Conservation (phyloP, 2,797 vertebrate genomes). For the Natrix natrix region DNA sequence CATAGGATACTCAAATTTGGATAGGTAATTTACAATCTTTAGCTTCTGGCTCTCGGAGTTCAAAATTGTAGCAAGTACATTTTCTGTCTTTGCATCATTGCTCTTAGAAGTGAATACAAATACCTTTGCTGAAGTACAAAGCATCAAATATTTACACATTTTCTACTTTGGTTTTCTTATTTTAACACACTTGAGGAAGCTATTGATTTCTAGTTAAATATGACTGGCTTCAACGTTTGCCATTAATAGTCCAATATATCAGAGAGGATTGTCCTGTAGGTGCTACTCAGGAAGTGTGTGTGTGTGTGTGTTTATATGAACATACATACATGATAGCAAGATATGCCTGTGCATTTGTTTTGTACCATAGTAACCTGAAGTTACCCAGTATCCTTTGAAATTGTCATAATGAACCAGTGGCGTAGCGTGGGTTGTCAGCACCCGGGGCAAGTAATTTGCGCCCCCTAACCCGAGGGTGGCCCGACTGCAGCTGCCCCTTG, state of each 20-base stretch:
- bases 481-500: no score
- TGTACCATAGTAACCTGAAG: not conserved
- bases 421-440: no score
- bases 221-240: not conserved
- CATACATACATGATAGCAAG: not conserved
- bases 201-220: not conserved
- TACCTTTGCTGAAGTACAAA: not conserved
- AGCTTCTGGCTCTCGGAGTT: not conserved
- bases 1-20: constrained; percentile 59
- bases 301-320: not conserved
- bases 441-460: no score
- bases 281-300: not conserved
- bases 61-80: constrained; percentile 21
- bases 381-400: not conserved
- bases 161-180: not conserved
- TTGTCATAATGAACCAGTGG: not conserved
- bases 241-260: not conserved
- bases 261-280: not conserved
- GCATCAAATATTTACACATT: not conserved
- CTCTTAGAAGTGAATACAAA: not conserved
- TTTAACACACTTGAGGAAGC: not conserved
- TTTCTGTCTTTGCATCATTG: constrained; percentile 19
- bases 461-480: no score
- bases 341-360: not conserved
- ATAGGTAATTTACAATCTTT: constrained; percentile 54